A percentile compares a stretch with the other conserved stretches of the same genome.
Evolutionary conservation across 2,888 invertebrate genomes (phyloP).

Genomic region (Pinctada fucata): DNA sequence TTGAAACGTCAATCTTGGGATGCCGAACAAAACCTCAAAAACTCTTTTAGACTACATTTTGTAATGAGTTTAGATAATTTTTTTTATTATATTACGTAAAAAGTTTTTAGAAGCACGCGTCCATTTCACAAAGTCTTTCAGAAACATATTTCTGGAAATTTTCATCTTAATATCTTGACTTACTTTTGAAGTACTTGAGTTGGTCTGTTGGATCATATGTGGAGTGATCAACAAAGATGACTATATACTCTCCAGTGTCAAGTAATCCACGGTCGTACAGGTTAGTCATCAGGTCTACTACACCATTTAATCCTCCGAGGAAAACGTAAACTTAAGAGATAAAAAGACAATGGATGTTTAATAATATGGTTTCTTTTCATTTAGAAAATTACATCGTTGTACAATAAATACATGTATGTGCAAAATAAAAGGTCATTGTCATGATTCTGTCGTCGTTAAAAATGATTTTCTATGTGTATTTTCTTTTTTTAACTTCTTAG

Average conservation of each 20-base stretch:
- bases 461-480: too few species aligned
- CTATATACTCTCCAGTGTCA: constrained; percentile 88
- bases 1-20: too few species aligned
- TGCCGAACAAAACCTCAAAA: too few species aligned
- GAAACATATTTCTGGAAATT: too few species aligned
- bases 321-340: constrained; percentile 91
- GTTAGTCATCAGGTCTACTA: constrained; percentile 89
- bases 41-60: too few species aligned
- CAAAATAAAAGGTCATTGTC: too few species aligned
- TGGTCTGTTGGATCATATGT: constrained; percentile 80
- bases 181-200: constrained; percentile 70
- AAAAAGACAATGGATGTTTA: neutral
- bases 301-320: constrained; percentile 90
- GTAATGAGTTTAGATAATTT: too few species aligned
- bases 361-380: neutral
- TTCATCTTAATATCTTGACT: constrained; percentile 39
- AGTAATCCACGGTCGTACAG: constrained; percentile 86
- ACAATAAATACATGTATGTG: neutral
- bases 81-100: too few species aligned
- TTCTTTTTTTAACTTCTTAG: too few species aligned
- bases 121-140: too few species aligned
- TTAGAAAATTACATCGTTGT: neutral
- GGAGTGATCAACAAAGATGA: constrained; percentile 92
- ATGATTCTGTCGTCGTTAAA: too few species aligned
- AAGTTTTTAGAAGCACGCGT: too few species aligned